Evolutionary conservation across 2,797 vertebrate species (phyloP), one percentile per base, ranked within the genome.

Genomic region (Pygocentrus nattereri): DNA sequence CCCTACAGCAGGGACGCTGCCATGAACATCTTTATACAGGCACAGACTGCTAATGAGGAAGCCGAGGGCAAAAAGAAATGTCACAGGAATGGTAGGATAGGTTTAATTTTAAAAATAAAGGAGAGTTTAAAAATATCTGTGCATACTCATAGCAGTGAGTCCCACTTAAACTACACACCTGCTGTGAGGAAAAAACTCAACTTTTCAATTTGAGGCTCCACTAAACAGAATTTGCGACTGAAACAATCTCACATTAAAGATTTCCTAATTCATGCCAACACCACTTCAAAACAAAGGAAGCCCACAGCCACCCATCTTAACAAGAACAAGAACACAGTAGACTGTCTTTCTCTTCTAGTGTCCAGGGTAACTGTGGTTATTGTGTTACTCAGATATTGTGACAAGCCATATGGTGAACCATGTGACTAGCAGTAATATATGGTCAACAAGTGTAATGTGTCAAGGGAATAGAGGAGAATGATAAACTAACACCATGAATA

Each of bases 301-400:
- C 30, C 61, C 11, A 6, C 3, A 6, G 15, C 64, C 27, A 19
- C 27, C 16, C 61, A 64, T 8, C 16, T 64, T 31, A 34, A 34
- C 27, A 31, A 64, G 16, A 64, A 18, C 12, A 61, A 62, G 13
- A 62, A 64, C 27, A 27, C 27, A 15, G 30, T 25, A 64, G 61
- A 34, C 7, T 7, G 61, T 64, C 2, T 30, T 61, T 34, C 27
- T 7, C 27, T 30, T 30, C n/a, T 61, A 61, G 25, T 30, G 25
- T 16, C 61, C 61, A 18, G 18, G 27, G 61, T 15, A 8, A 19
- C 61, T 34, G 61, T 34, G 61, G 61, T 64, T 64, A 64, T 18
- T 34, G 61, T 64, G 61, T 64, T 64, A 64, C 61, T 64, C 15
- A 64, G 61, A 31, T 34, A 64, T 64, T 64, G 61, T 64, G 61